Conservation (phyloP, 64 coral and sea anemone genomes). For the Actinia tenebrosa region DNA sequence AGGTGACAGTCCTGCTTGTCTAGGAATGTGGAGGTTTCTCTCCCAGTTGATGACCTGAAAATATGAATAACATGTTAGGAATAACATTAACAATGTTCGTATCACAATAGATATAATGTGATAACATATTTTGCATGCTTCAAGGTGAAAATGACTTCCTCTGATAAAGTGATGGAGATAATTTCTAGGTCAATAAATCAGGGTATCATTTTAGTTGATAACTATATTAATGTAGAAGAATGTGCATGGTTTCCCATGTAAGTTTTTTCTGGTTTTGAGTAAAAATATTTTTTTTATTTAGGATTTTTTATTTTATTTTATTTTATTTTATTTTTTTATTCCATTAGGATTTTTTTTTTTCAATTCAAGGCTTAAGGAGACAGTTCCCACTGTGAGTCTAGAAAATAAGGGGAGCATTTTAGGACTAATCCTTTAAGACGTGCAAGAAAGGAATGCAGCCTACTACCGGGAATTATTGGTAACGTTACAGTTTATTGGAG, state of each 20-base stretch:
- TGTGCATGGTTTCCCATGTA: too few species aligned
- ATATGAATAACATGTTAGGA: neutral
- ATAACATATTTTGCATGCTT: too few species aligned
- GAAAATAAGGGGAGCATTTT: neutral
- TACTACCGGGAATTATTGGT: neutral
- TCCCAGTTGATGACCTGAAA: constrained; percentile 92
- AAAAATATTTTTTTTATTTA: too few species aligned
- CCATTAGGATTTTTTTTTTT: neutral
- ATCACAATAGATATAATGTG: neutral
- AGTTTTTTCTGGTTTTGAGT: too few species aligned
- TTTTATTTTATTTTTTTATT: too few species aligned
- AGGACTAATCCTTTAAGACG: neutral
- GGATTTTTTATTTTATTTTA: too few species aligned
- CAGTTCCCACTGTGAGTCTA: neutral
- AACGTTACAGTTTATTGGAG: neutral
- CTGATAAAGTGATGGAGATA: too few species aligned
- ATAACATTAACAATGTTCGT: neutral
- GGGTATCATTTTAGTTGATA: too few species aligned
- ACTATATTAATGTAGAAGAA: too few species aligned
- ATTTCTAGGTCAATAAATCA: too few species aligned
- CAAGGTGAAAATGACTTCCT: too few species aligned
- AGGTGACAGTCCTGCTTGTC: constrained; percentile 42
- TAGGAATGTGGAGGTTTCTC: constrained; percentile 69
- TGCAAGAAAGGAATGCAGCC: neutral
- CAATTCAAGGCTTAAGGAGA: neutral